Conservation (phyloP, 1,140 invertebrate genomes). For the Ooceraea biroi region DNA sequence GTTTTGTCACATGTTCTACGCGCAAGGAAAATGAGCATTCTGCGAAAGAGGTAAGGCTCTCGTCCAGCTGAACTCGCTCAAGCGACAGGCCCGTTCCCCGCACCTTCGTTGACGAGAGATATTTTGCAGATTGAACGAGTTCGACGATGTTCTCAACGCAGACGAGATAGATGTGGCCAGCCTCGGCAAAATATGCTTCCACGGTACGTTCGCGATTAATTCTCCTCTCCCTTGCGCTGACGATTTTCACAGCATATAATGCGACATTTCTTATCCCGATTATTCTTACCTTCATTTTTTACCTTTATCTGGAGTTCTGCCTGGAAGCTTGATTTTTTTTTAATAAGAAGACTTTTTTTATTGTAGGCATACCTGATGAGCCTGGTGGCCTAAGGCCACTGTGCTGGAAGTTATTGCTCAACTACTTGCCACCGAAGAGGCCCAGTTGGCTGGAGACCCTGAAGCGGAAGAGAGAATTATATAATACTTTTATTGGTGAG, state of each 20-base stretch:
- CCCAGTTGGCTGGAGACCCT: conserved; percentile 89
- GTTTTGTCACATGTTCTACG: conserved; percentile 46
- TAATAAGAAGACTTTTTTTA: not conserved
- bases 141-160: conserved; percentile 89
- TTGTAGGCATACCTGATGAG: conserved; percentile 93
- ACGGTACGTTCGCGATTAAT: conserved; percentile 87
- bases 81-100: too few relatives aligned
- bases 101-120: not conserved
- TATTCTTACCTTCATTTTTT: too few relatives aligned
- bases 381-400: conserved; percentile 89
- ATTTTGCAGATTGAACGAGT: conserved; percentile 90
- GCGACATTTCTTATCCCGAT: not conserved
- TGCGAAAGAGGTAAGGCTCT: conserved; percentile 66
- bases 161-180: conserved; percentile 90
- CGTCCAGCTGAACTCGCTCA: not conserved
- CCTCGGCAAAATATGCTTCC: conserved; percentile 91
- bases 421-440: conserved; percentile 91
- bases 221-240: not conserved
- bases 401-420: conserved; percentile 94
- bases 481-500: conserved; percentile 94
- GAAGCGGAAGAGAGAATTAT: conserved; percentile 90
- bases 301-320: too few relatives aligned
- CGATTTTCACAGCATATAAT: too few relatives aligned
- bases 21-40: conserved; percentile 68
- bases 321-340: not conserved